These are phyloP conservation scores for Muricea muricata DNA, from an alignment of 92 coral and sea anemone species.

Conservation along the genomic window DNA sequence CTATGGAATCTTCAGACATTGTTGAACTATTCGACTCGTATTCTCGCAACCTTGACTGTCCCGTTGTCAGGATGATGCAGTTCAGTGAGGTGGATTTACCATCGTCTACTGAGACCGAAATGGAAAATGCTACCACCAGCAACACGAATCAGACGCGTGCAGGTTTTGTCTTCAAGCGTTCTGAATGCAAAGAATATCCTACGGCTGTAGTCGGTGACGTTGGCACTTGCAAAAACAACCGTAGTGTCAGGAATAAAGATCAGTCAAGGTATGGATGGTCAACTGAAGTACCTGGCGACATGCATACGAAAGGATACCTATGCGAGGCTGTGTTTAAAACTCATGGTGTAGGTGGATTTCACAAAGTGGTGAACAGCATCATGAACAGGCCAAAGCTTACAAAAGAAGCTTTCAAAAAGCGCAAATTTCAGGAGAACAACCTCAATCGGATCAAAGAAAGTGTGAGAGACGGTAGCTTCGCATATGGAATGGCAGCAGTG, in stretches of 20 bases:
- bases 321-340: no score
- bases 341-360: background rate
- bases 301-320: no score
- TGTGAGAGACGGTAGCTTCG: background rate
- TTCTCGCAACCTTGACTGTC: background rate
- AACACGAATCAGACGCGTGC: background rate
- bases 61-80: background rate
- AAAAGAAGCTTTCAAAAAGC: no score
- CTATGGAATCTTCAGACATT: background rate
- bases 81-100: background rate
- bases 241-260: no score
- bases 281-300: no score
- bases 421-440: background rate
- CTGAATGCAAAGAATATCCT: background rate
- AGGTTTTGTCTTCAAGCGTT: background rate
- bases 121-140: background rate
- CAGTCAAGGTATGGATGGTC: background rate
- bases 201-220: no score
- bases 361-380: background rate
- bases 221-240: no score
- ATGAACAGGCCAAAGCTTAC: conserved; percentile 32
- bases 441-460: background rate
- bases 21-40: background rate
- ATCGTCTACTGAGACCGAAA: background rate
- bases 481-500: conserved; percentile 23